A percentile compares a stretch with the other conserved stretches of the same genome.
phyloP scores from a whole-genome alignment of 2,113 vertebrate species.

The Chroicocephalus ridibundus region DNA sequence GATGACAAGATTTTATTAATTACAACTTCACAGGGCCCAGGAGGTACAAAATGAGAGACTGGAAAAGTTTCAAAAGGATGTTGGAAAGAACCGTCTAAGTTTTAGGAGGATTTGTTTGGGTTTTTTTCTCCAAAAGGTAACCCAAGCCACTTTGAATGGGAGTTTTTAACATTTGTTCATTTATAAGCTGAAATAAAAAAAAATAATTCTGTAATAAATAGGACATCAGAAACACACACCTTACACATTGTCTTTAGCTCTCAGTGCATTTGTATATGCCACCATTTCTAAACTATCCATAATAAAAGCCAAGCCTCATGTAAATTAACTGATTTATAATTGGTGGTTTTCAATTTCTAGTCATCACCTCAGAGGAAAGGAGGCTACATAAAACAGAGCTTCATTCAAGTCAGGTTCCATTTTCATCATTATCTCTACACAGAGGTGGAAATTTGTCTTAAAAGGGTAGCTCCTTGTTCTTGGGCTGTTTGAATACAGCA shows the following conservation, averaged over 20 bases:
- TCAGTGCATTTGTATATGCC: background rate
- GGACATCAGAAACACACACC: background rate
- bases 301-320: background rate
- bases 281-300: background rate
- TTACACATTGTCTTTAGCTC: background rate
- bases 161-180: background rate
- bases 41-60: background rate
- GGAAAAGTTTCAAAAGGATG: background rate
- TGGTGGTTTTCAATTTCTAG: background rate
- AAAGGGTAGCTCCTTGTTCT: background rate
- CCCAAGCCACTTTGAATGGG: background rate
- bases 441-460: background rate
- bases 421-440: background rate
- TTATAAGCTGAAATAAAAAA: background rate
- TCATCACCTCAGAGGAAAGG: constrained; percentile 2
- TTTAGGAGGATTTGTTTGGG: background rate
- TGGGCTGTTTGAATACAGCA: background rate
- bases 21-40: background rate
- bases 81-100: background rate
- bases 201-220: background rate
- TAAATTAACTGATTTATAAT: background rate
- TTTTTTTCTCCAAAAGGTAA: background rate
- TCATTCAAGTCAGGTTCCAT: background rate
- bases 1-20: constrained; percentile 3
- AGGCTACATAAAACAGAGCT: background rate